phyloP scores from a whole-genome alignment of 2,888 invertebrate genomes.

The Cyrtodaria siliqua region DNA sequence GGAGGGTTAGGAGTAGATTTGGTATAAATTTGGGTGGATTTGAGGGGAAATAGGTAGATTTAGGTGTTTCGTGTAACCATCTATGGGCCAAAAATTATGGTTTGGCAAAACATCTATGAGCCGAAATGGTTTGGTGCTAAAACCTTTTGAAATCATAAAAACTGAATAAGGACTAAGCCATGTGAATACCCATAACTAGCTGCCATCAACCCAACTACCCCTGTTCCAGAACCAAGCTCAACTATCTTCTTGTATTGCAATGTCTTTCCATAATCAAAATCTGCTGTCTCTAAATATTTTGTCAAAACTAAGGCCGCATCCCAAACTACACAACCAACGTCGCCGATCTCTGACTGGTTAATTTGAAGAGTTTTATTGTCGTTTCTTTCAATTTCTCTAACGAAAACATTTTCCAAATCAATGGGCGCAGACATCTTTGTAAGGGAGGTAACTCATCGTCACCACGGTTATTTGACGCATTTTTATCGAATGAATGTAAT shows the following conservation, averaged over 20 bases:
- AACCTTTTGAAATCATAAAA: no score
- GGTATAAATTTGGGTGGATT: no score
- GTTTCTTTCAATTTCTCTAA: conserved; percentile 74
- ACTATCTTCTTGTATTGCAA: conserved; percentile 88
- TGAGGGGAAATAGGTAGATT: no score
- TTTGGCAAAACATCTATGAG: no score
- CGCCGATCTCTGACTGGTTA: conserved; percentile 90
- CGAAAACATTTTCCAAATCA: conserved; percentile 68
- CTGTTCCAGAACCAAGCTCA: conserved; percentile 92
- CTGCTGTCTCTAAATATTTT: conserved; percentile 89
- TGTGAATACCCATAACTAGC: conserved; percentile 89
- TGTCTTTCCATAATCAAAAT: conserved; percentile 86
- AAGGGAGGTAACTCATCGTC: no score
- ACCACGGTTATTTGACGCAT: no score
- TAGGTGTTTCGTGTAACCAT: no score
- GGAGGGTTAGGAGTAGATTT: no score
- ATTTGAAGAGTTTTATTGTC: conserved; percentile 72
- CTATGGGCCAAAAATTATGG: no score
- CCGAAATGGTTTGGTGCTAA: no score
- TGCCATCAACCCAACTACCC: conserved; percentile 91
- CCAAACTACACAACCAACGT: conserved; percentile 93
- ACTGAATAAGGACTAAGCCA: no score
- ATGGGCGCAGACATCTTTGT: conserved; percentile 72
- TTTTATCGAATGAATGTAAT: no score
- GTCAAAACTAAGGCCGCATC: conserved; percentile 92